These are phyloP conservation scores for Aptenodytes forsteri DNA, from an alignment of 2,113 vertebrate species.

Conservation along the genomic window DNA sequence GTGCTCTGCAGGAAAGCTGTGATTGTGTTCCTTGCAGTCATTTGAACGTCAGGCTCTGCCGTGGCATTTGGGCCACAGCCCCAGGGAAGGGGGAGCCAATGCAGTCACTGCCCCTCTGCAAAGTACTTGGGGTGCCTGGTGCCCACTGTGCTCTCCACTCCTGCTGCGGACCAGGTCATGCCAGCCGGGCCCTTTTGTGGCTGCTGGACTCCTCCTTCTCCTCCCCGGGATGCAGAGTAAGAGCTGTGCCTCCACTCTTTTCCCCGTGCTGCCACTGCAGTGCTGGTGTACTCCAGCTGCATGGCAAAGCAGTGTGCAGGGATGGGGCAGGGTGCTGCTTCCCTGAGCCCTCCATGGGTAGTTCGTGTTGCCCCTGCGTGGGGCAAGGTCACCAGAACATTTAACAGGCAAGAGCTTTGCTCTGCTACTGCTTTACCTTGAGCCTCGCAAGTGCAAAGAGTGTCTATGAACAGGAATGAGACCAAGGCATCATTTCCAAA, in stretches of 20 bases:
- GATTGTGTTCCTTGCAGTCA: neutral
- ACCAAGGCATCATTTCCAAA: neutral
- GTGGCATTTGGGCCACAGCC: neutral
- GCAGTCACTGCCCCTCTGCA: neutral
- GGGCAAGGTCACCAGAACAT: neutral
- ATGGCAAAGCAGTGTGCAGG: accelerated
- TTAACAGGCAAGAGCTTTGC: neutral
- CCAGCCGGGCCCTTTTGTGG: neutral
- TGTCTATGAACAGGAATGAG: neutral
- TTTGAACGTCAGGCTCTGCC: neutral
- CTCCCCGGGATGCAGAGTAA: neutral
- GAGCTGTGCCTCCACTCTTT: neutral
- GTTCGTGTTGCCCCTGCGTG: accelerated
- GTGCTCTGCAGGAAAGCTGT: neutral
- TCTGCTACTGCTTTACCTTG: neutral
- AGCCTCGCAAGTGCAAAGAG: neutral
- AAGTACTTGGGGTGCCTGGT: neutral
- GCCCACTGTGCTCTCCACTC: neutral
- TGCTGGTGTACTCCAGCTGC: neutral
- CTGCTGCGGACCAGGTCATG: accelerated
- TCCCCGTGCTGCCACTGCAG: accelerated
- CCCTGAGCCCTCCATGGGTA: accelerated
- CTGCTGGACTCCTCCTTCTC: neutral
- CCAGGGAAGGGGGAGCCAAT: neutral
- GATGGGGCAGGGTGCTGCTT: neutral